phyloP scores from a whole-genome alignment of 2,113 vertebrate species.

The Telmatochromis brachygnathus region DNA sequence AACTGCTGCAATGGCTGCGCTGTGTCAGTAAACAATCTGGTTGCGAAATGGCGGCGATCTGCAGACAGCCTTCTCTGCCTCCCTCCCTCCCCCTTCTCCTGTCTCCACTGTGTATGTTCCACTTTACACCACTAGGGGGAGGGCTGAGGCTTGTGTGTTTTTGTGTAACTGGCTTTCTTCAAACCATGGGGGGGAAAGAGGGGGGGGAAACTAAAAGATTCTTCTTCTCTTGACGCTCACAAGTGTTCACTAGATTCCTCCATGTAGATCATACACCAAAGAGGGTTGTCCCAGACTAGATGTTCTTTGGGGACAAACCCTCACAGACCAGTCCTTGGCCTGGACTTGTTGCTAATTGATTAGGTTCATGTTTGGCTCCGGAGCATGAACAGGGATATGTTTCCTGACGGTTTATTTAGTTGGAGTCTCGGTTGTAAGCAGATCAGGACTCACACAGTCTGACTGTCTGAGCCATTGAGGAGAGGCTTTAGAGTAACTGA shows the following conservation, averaged over 20 bases:
- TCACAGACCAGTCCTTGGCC: not conserved
- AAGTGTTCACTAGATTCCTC: not conserved
- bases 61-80: conserved; percentile 64
- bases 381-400: not conserved
- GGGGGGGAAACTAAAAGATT: not conserved
- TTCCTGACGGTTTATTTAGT: not conserved
- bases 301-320: conserved; percentile 18
- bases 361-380: not conserved
- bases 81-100: conserved; percentile 54
- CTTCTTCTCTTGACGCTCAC: not conserved
- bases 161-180: conserved; percentile 12
- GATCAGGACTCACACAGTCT: not conserved
- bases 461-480: not conserved
- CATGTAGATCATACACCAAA: not conserved
- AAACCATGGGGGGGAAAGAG: not conserved
- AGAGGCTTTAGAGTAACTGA: not conserved
- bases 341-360: not conserved
- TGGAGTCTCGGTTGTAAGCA: not conserved
- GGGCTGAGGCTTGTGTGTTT: conserved; percentile 32
- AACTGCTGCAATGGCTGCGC: conserved; percentile 43
- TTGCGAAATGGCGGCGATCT: conserved; percentile 82
- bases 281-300: not conserved
- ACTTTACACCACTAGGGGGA: conserved; percentile 77
- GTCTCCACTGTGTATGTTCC: conserved; percentile 64
- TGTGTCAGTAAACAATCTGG: conserved; percentile 81